These are phyloP conservation scores for Drosophila erecta DNA, from an alignment of 1,140 invertebrate genomes.

Conservation along the genomic window DNA sequence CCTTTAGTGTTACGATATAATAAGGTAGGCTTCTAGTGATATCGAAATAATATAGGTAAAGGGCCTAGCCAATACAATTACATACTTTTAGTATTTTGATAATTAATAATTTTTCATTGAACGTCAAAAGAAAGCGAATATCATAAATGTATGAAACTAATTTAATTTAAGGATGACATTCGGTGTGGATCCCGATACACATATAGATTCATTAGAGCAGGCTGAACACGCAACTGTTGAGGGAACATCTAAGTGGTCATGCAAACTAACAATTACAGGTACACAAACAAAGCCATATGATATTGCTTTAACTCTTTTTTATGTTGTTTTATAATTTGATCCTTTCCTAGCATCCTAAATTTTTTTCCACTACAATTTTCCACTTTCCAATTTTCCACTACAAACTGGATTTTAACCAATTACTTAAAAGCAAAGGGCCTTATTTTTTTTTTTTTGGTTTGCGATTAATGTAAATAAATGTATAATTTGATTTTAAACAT, in stretches of 20 bases:
- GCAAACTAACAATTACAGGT: conserved; percentile 99
- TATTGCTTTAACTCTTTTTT: conserved; percentile 16
- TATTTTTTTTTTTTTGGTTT: no score
- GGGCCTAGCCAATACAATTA: conserved; percentile 10
- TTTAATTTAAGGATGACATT: conserved; percentile 93
- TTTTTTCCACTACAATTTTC: not conserved
- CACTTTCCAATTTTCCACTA: not conserved
- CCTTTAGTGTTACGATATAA: not conserved
- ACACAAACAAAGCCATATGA: conserved; percentile 77
- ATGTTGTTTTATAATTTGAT: conserved; percentile 1
- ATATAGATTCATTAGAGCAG: conserved; percentile 99
- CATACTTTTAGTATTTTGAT: conserved; percentile 9
- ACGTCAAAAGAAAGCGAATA: conserved; percentile 4
- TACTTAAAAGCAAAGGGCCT: no score
- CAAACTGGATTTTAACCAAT: not conserved
- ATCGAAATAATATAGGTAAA: not conserved
- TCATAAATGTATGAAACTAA: conserved; percentile 40
- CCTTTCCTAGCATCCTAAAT: conserved; percentile 2
- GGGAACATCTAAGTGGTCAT: conserved; percentile 99
- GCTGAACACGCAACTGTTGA: conserved; percentile 99
- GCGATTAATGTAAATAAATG: no score
- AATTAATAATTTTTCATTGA: conserved; percentile 13
- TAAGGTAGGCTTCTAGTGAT: not conserved
- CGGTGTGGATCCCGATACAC: conserved; percentile 98
- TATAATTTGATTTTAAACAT: no score